A percentile compares a stretch with the other conserved stretches of the same genome.
Evolutionary conservation across 2,113 vertebrate species (phyloP).

Genomic region (Carassius gibelio): DNA sequence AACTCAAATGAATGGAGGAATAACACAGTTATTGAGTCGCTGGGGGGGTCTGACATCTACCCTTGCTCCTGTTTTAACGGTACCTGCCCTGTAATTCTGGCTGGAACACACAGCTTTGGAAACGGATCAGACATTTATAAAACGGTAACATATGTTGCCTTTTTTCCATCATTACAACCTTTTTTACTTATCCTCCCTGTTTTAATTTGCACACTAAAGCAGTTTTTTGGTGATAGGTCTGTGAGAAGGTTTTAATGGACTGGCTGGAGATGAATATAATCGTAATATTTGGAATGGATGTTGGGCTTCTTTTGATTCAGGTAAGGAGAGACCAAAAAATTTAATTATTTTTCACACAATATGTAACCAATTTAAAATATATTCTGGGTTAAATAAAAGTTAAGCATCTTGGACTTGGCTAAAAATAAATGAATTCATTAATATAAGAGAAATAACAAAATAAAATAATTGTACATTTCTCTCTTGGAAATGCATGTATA

Average conservation of each 20-base stretch:
- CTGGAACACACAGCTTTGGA: not conserved
- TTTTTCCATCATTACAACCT: conserved; percentile 10
- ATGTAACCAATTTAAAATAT: not conserved
- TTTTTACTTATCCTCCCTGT: conserved; percentile 3
- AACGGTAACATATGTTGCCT: conserved; percentile 55
- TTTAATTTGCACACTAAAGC: not conserved
- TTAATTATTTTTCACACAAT: not conserved
- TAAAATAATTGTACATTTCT: not conserved
- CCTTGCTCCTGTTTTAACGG: conserved; percentile 70
- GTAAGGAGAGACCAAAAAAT: conserved; percentile 48
- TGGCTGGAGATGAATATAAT: conserved; percentile 66
- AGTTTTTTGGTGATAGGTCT: conserved; percentile 61
- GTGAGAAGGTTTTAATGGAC: conserved; percentile 41
- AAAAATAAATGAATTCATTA: not conserved
- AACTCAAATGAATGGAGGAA: conserved; percentile 64
- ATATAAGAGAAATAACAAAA: not conserved
- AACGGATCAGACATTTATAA: conserved; percentile 37
- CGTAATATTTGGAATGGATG: conserved; percentile 62
- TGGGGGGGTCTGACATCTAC: conserved; percentile 48
- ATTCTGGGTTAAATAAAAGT: not conserved
- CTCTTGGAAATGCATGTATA: not conserved
- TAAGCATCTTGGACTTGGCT: not conserved
- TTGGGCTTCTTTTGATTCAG: conserved; percentile 65
- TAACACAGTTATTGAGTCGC: conserved; percentile 59
- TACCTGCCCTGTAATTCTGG: conserved; percentile 41